phyloP scores from a whole-genome alignment of 2,888 invertebrate genomes.

The Tachystola acroxantha region DNA sequence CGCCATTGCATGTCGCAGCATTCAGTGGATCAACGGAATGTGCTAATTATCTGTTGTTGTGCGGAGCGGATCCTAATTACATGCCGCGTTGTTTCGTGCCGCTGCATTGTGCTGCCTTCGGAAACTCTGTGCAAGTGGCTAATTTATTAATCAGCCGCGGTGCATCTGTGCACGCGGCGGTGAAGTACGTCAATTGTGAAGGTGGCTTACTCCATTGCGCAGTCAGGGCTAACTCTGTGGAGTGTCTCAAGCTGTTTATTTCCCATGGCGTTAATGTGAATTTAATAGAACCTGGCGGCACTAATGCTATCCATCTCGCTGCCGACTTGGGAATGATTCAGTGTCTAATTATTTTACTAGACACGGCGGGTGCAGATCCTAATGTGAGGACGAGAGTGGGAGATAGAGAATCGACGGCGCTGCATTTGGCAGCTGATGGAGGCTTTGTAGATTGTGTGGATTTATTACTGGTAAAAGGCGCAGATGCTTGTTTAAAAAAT shows the following conservation, averaged over 20 bases:
- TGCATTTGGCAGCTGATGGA: constrained; percentile 93
- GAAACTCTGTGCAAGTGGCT: constrained; percentile 89
- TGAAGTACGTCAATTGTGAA: constrained; percentile 81
- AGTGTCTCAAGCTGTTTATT: constrained; percentile 87
- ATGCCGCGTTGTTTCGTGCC: constrained; percentile 87
- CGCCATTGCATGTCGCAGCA: constrained; percentile 86
- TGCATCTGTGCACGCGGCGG: constrained; percentile 83
- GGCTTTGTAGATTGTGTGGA: constrained; percentile 90
- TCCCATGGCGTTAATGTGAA: constrained; percentile 85
- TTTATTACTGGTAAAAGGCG: constrained; percentile 84
- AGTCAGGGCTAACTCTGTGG: constrained; percentile 87
- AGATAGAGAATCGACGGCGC: constrained; percentile 86
- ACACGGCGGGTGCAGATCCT: constrained; percentile 84
- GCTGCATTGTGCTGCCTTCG: constrained; percentile 93
- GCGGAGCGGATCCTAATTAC: constrained; percentile 84
- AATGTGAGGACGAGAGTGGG: constrained; percentile 83
- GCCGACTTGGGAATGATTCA: constrained; percentile 87
- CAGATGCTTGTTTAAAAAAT: constrained; percentile 85
- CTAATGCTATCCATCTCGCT: constrained; percentile 88
- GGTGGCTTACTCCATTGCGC: constrained; percentile 91
- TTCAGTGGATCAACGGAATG: constrained; percentile 86
- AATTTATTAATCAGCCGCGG: constrained; percentile 85
- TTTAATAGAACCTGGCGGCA: constrained; percentile 84
- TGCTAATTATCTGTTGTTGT: constrained; percentile 82
- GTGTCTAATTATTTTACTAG: constrained; percentile 85